phyloP scores from a whole-genome alignment of 2,888 invertebrate genomes.

The Lithosia quadra region DNA sequence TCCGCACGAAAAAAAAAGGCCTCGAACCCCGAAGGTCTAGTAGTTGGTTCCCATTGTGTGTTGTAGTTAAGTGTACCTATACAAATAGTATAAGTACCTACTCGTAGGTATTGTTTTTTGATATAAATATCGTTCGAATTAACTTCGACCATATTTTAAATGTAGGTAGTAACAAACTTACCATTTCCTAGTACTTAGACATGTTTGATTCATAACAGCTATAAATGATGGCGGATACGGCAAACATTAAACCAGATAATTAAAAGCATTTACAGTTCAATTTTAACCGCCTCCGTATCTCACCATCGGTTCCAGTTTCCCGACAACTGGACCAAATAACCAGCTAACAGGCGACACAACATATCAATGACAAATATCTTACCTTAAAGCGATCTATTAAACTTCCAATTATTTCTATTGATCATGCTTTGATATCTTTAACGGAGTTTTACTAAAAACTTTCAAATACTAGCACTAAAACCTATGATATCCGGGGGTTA shows the following conservation, averaged over 20 bases:
- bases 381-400: constrained; percentile 40
- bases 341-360: constrained; percentile 33
- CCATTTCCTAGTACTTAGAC: background rate
- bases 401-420: constrained; percentile 46
- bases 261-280: constrained; percentile 14
- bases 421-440: constrained; percentile 34
- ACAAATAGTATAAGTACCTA: no score
- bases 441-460: constrained; percentile 25
- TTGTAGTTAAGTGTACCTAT: no score
- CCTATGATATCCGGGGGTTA: no score
- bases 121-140: background rate
- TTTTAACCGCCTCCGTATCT: constrained; percentile 10
- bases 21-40: no score
- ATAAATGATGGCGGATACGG: background rate
- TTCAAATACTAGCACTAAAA: background rate
- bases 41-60: no score
- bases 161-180: background rate
- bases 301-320: constrained; percentile 22
- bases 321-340: constrained; percentile 33
- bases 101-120: background rate
- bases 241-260: constrained; percentile 2
- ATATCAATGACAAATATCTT: constrained; percentile 53
- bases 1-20: no score
- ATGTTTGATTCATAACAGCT: background rate
- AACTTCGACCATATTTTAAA: background rate